phyloP scores from a whole-genome alignment of 2,888 invertebrate genomes.

The Drosophila barbarae region DNA sequence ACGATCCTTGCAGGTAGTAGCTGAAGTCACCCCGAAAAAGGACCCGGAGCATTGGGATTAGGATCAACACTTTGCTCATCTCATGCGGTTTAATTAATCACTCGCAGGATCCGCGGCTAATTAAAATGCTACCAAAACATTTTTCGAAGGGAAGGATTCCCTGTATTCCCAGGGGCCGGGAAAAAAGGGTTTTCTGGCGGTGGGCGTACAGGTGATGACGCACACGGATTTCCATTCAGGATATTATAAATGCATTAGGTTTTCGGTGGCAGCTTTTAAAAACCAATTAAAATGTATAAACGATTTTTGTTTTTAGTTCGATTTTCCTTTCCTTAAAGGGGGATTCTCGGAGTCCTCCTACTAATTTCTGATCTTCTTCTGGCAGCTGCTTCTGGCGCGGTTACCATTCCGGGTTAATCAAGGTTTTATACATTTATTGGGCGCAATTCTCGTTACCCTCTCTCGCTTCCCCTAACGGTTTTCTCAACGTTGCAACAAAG shows the following conservation, averaged over 20 bases:
- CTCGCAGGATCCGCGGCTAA: constrained; percentile 49
- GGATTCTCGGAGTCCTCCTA: neutral
- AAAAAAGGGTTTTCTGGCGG: constrained; percentile 4
- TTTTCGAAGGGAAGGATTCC: constrained; percentile 4
- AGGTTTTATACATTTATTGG: constrained; percentile 60
- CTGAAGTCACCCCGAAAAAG: neutral
- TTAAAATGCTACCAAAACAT: constrained; percentile 72
- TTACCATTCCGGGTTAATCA: constrained; percentile 50
- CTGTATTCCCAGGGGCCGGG: neutral
- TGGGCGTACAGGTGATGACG: constrained; percentile 76
- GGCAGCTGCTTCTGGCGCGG: constrained; percentile 43
- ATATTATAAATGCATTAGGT: constrained; percentile 71
- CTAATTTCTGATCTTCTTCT: constrained; percentile 4
- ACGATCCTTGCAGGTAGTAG: constrained; percentile 19
- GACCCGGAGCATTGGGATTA: neutral
- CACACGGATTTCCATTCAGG: constrained; percentile 53
- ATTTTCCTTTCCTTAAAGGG: neutral
- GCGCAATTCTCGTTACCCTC: constrained; percentile 56
- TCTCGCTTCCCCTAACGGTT: constrained; percentile 54
- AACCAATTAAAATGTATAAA: constrained; percentile 55
- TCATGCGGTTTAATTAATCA: constrained; percentile 72
- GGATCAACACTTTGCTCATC: constrained; percentile 42
- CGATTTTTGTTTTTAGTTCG: neutral
- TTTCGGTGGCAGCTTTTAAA: constrained; percentile 60
- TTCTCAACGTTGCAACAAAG: constrained; percentile 48